Percentiles rank a stretch among this genome's conserved stretches.
These are phyloP conservation scores for Catotricha subobsoleta DNA, from an alignment of 2,888 invertebrate genomes.

Conservation along the genomic window DNA sequence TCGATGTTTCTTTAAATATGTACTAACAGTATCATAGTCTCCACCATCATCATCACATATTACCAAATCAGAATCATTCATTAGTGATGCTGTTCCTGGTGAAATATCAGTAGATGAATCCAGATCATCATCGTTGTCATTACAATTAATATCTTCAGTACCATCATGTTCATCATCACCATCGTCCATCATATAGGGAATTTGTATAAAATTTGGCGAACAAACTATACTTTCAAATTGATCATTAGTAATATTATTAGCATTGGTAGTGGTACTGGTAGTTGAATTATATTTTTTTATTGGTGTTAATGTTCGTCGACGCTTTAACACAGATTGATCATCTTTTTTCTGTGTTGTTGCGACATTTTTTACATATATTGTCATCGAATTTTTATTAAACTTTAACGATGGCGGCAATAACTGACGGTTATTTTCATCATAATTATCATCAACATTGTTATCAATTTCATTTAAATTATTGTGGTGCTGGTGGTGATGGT, in stretches of 20 bases:
- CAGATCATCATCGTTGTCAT: constrained; percentile 1
- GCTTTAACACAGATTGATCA: background rate
- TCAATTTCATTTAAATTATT: no score
- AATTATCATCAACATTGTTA: background rate
- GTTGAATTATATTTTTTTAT: no score
- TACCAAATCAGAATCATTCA: no score
- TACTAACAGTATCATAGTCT: constrained; percentile 14
- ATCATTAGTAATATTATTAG: background rate
- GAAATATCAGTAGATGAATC: background rate
- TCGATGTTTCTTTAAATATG: no score
- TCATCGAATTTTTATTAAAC: constrained; percentile 13
- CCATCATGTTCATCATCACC: constrained; percentile 3
- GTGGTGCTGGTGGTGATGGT: no score
- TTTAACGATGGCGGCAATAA: constrained; percentile 11
- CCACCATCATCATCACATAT: constrained; percentile 17
- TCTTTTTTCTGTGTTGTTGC: background rate
- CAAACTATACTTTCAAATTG: constrained; percentile 14
- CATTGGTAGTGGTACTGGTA: background rate
- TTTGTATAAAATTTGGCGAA: constrained; percentile 11
- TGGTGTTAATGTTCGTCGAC: no score
- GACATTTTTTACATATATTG: constrained; percentile 10
- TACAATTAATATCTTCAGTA: background rate
- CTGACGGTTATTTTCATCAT: background rate
- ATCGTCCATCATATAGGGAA: constrained; percentile 4
- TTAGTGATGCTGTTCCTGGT: no score